Conservation (phyloP, 2,888 invertebrate species). For the Lasioglossum marginatum region DNA sequence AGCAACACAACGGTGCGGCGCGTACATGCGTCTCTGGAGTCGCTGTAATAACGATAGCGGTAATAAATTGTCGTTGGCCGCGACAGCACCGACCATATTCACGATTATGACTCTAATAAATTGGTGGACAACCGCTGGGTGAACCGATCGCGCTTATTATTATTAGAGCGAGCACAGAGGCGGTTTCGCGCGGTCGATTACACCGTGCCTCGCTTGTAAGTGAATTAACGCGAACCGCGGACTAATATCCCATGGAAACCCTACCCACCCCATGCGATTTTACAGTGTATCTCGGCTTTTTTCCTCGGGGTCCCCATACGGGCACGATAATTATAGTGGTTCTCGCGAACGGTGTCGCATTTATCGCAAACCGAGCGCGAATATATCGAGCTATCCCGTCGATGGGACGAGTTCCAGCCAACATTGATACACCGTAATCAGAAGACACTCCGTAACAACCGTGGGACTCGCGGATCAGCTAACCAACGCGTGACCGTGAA, state of each 20-base stretch:
- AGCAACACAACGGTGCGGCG: conserved; percentile 11
- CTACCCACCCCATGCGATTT: not conserved
- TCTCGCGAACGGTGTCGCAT: conserved; percentile 4
- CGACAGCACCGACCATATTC: conserved; percentile 59
- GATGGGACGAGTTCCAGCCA: not conserved
- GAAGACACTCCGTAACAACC: conserved; percentile 3
- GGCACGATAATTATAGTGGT: not conserved
- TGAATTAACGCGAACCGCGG: conserved; percentile 57
- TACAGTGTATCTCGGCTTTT: not conserved
- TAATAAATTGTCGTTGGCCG: conserved; percentile 64
- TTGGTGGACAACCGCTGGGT: conserved; percentile 61
- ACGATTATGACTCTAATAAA: conserved; percentile 69
- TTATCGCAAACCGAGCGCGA: not conserved
- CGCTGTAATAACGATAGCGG: conserved; percentile 61
- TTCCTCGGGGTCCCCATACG: not conserved
- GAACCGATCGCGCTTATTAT: conserved; percentile 68
- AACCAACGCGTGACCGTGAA: not conserved
- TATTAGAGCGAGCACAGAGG: conserved; percentile 52
- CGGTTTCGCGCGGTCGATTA: conserved; percentile 2
- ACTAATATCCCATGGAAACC: conserved; percentile 15
- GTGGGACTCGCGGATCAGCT: not conserved
- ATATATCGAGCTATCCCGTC: not conserved
- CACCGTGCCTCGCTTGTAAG: conserved; percentile 35
- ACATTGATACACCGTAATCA: conserved; percentile 1
- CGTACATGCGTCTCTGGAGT: conserved; percentile 40